Conservation (phyloP, 2,113 vertebrate genomes). For the Crotalus tigris region DNA sequence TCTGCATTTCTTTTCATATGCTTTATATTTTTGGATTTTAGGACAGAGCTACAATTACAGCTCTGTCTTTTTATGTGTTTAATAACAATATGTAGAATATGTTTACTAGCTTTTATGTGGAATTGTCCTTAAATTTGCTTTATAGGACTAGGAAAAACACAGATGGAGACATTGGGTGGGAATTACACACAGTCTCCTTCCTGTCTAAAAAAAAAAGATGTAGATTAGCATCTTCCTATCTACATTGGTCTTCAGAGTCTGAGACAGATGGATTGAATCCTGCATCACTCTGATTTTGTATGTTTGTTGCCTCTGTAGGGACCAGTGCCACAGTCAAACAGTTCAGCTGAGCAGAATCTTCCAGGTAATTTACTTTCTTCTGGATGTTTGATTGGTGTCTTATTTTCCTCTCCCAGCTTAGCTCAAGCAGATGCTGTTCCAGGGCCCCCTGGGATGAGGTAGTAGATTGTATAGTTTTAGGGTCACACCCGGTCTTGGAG, state of each 20-base stretch:
- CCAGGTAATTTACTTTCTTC: constrained; percentile 73
- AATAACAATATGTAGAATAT: background rate
- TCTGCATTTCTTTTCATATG: background rate
- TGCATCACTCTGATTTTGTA: constrained; percentile 10
- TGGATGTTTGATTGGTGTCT: background rate
- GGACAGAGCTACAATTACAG: background rate
- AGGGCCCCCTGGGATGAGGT: constrained; percentile 89
- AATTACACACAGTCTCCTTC: background rate
- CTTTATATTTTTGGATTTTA: background rate
- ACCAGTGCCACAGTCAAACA: constrained; percentile 71
- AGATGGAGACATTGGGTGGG: no score
- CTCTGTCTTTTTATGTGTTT: background rate
- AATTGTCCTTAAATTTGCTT: background rate
- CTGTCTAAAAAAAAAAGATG: background rate
- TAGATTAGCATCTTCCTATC: background rate
- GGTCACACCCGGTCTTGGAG: constrained; percentile 98
- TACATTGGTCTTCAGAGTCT: background rate
- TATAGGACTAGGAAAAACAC: background rate
- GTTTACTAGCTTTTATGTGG: background rate
- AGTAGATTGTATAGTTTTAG: constrained; percentile 99
- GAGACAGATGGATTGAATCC: background rate
- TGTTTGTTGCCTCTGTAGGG: constrained; percentile 67
- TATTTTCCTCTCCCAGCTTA: constrained; percentile 10
- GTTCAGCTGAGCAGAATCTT: constrained; percentile 74
- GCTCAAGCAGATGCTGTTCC: constrained; percentile 30